These are phyloP conservation scores for Sturmia bella DNA, from an alignment of 2,888 invertebrate genomes.

Conservation along the genomic window DNA sequence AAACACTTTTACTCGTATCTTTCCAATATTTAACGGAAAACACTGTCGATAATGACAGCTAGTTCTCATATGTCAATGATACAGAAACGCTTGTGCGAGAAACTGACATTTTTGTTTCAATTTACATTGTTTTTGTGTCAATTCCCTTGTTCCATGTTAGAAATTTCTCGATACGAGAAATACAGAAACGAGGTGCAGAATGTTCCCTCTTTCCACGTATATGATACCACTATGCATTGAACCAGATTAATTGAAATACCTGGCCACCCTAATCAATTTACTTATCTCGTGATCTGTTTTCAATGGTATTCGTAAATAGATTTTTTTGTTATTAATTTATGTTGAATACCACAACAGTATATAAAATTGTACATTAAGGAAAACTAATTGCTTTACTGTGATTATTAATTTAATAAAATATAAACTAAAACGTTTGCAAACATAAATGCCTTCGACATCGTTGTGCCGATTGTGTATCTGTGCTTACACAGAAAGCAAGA, in stretches of 20 bases:
- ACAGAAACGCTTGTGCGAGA: too few species aligned
- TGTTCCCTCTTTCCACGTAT: too few species aligned
- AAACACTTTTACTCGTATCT: too few species aligned
- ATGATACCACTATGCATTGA: neutral
- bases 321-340: constrained; percentile 16
- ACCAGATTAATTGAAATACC: neutral
- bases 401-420: neutral
- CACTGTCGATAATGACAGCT: too few species aligned
- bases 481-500: constrained; percentile 41
- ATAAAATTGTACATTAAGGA: constrained; percentile 19
- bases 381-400: constrained; percentile 14
- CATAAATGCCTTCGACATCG: constrained; percentile 36
- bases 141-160: too few species aligned
- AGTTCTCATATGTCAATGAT: too few species aligned
- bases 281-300: constrained; percentile 7
- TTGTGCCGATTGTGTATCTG: constrained; percentile 58
- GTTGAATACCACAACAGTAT: constrained; percentile 28
- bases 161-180: too few species aligned
- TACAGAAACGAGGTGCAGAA: too few species aligned
- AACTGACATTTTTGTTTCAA: too few species aligned
- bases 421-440: neutral
- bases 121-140: too few species aligned
- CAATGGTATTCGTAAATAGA: constrained; percentile 50
- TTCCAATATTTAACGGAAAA: too few species aligned
- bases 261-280: neutral